These are phyloP conservation scores for Sarcophaga rosellei DNA, from an alignment of 2,888 invertebrate genomes.

Conservation along the genomic window DNA sequence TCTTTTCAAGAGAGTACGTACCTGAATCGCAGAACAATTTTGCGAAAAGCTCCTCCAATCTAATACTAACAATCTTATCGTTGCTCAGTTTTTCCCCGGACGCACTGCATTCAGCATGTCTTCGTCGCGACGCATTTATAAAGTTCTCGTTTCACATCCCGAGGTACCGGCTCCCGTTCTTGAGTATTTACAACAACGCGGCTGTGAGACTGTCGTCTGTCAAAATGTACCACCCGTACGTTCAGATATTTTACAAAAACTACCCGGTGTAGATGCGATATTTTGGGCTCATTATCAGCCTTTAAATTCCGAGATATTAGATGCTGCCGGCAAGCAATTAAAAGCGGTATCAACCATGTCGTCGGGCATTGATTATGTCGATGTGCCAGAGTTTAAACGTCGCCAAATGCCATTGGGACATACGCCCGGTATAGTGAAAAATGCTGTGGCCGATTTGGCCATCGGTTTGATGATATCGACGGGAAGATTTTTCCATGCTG, in stretches of 20 bases:
- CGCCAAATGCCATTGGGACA: conserved; percentile 89
- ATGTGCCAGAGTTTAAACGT: conserved; percentile 86
- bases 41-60: background rate
- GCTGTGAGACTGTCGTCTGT: conserved; percentile 77
- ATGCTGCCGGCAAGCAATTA: conserved; percentile 83
- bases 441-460: conserved; percentile 92
- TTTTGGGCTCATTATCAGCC: conserved; percentile 79
- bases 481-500: conserved; percentile 89
- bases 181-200: conserved; percentile 84
- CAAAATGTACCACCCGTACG: conserved; percentile 76
- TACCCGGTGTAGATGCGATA: conserved; percentile 79
- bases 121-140: conserved; percentile 73
- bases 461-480: conserved; percentile 89
- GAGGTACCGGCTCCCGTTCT: conserved; percentile 86
- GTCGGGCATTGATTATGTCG: conserved; percentile 93
- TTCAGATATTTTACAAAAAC: conserved; percentile 76
- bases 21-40: too few species aligned
- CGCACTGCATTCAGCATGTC: conserved; percentile 55
- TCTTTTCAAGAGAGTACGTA: too few species aligned
- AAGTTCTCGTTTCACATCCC: conserved; percentile 86
- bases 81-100: conserved; percentile 8
- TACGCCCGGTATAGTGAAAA: conserved; percentile 88
- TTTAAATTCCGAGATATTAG: conserved; percentile 77
- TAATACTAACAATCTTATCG: background rate
- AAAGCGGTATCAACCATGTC: conserved; percentile 92